These are phyloP conservation scores for Catocala fraxini DNA, from an alignment of 2,888 invertebrate species.

Conservation along the genomic window DNA sequence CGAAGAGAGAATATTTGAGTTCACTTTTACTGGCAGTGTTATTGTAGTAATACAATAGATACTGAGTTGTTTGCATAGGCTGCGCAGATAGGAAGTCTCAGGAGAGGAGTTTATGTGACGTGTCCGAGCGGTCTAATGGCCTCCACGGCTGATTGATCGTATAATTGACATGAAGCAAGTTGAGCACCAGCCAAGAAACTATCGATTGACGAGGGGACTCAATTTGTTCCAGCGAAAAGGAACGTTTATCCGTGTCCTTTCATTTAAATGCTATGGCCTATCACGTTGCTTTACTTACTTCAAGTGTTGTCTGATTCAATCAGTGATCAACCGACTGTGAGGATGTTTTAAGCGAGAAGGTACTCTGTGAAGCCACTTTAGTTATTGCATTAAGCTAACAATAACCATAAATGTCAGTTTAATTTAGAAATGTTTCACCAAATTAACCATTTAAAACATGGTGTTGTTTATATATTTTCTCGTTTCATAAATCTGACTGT, in stretches of 20 bases:
- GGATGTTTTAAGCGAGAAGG: not conserved
- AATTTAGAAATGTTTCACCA: not conserved
- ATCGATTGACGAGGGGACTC: constrained; percentile 15
- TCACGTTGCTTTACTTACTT: not conserved
- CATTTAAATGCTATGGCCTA: not conserved
- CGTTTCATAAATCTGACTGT: constrained; percentile 12
- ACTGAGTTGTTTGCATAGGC: not conserved
- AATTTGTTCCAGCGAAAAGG: constrained; percentile 5
- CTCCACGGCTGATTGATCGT: constrained; percentile 14
- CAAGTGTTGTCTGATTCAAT: not conserved
- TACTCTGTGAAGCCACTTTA: too few relatives aligned
- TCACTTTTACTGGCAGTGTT: too few relatives aligned
- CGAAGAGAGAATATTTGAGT: not conserved
- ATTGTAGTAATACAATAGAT: too few relatives aligned
- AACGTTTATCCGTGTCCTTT: constrained; percentile 1
- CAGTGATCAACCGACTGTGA: not conserved
- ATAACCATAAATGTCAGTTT: not conserved
- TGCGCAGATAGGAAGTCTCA: not conserved
- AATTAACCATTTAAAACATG: not conserved
- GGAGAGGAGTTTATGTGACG: not conserved
- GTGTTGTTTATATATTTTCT: not conserved
- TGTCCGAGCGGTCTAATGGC: constrained; percentile 13
- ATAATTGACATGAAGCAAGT: constrained; percentile 14
- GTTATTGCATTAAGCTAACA: not conserved
- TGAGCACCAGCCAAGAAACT: constrained; percentile 1